These are phyloP conservation scores for Athene noctua DNA, from an alignment of 2,113 vertebrate genomes.

Conservation along the genomic window DNA sequence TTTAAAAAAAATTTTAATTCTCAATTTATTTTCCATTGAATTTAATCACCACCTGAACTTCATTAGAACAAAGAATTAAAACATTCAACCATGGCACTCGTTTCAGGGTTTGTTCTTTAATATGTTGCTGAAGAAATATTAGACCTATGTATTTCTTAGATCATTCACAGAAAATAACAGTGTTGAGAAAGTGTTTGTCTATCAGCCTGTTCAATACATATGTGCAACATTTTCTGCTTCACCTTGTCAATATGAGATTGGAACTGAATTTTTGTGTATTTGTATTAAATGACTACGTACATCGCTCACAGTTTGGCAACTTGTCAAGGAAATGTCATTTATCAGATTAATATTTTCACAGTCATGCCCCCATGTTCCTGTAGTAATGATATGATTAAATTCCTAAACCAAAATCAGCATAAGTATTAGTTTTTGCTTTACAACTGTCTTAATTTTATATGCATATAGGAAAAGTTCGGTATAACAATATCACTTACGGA, in stretches of 20 bases:
- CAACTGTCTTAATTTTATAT: not conserved
- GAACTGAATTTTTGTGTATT: not conserved
- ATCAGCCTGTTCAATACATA: not conserved
- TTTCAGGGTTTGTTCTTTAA: not conserved
- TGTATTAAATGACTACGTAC: not conserved
- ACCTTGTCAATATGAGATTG: not conserved
- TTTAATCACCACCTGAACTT: not conserved
- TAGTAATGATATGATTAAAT: not conserved
- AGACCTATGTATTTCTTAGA: not conserved
- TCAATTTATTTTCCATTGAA: not conserved
- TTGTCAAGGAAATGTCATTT: not conserved
- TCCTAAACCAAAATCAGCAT: not conserved
- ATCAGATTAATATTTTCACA: not conserved
- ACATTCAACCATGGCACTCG: not conserved
- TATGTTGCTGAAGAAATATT: not conserved
- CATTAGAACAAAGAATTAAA: not conserved
- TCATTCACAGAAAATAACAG: not conserved
- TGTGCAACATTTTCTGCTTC: not conserved
- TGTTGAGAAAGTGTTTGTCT: not conserved
- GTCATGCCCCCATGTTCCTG: not conserved
- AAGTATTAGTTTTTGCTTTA: not conserved
- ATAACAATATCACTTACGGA: not conserved
- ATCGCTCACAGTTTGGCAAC: not conserved
- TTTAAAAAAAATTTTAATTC: not conserved
- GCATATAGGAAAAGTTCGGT: not conserved